Evolutionary conservation across 30 jellyfish, hydroid and myxozoan genomes (phyloP), one percentile per base, ranked within the genome.

Genomic region (Hydractinia echinata): DNA sequence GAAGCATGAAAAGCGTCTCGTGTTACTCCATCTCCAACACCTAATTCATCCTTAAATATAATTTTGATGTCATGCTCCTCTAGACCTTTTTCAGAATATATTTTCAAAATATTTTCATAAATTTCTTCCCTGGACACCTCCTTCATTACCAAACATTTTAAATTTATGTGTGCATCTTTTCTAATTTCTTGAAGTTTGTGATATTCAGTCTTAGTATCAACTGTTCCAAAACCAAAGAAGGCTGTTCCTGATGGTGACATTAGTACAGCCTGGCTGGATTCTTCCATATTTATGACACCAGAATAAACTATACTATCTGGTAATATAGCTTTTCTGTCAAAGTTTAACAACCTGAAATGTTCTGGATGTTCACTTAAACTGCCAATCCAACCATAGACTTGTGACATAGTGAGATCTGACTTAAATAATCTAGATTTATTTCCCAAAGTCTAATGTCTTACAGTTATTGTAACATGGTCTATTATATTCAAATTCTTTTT

Each of bases 241-340:
- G 73, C 73, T 15, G 30, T 10, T 5, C 73, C 73, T 15, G 73
- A 15, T 15, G 73, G 73, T 5, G 73, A 15, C 73, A 62, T 62
- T 62, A 62, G 30, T 5, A 62, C 10, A 62, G 73, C 50, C 4
- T 10, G 16, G 16, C 30, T 50, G 4, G 73, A 62, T 15, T 15
- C 73, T 62, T 62, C 73, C 73, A 62, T 62, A 62, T 62, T 62
- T 39, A 15, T 15, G 50, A 62, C 73, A 15, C 73, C 73, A 62
- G 73, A 62, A 62, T 50, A 62, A 15, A 62, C 73, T 15, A 15
- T 62, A 15, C 50, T 5, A 62, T 62, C 73, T 5, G 73, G 73
- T 62, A 10, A 62, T 15, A 62, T 50, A 62, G 30, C 50, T 62
- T 62, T 62, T 62, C 73, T 10, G 5, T 62, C 73, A 10, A 62